phyloP scores from a whole-genome alignment of 1,140 invertebrate genomes.

The Ceratosolen solmsi region DNA sequence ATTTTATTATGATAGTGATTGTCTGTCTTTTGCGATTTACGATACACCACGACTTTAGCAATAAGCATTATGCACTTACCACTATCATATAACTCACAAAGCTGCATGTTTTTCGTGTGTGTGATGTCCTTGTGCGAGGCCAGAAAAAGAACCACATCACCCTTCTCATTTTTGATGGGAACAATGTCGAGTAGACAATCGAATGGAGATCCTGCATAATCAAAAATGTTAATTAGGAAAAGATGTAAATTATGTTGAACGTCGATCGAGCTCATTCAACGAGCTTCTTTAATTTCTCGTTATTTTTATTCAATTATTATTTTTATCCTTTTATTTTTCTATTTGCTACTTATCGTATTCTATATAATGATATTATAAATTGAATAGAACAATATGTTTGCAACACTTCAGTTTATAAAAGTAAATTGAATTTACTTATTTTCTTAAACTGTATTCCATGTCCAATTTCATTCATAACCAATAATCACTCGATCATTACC shows the following conservation, averaged over 20 bases:
- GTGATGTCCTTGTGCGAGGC: constrained; percentile 98
- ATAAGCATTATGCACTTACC: constrained; percentile 76
- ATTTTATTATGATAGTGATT: background rate
- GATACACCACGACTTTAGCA: constrained; percentile 7
- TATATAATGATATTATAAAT: too few species aligned
- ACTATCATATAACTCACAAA: constrained; percentile 85
- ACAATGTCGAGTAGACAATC: constrained; percentile 98
- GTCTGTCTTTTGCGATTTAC: background rate
- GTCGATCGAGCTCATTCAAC: too few species aligned
- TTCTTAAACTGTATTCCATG: too few species aligned
- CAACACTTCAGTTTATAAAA: too few species aligned
- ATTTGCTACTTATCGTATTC: background rate
- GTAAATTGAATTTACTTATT: too few species aligned
- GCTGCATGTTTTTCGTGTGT: constrained; percentile 87
- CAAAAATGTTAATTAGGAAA: too few species aligned
- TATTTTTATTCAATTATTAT: too few species aligned
- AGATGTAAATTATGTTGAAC: background rate
- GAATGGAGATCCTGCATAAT: constrained; percentile 84
- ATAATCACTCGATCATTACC: too few species aligned
- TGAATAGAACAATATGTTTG: too few species aligned
- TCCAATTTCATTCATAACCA: too few species aligned
- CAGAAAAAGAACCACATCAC: constrained; percentile 95
- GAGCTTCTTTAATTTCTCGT: too few species aligned
- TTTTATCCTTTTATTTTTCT: background rate
- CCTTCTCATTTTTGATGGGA: constrained; percentile 98